Conservation (phyloP, 2,797 vertebrate genomes). For the Myiotriccus ornatus region DNA sequence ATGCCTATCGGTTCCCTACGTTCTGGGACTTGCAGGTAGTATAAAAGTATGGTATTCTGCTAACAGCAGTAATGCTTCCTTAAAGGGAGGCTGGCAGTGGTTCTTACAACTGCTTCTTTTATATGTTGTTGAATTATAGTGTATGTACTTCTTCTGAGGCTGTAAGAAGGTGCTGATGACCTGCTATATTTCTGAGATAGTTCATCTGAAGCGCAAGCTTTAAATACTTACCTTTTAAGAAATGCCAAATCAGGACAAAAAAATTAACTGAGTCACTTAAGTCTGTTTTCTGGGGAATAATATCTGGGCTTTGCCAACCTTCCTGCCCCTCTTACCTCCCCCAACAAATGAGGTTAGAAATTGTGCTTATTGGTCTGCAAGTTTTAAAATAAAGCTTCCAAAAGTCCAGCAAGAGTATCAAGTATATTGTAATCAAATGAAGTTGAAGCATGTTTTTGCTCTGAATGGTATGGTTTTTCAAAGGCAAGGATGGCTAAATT, state of each 20-base stretch:
- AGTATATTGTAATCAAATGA: background rate
- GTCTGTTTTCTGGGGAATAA: background rate
- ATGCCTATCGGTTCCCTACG: fast-evolving
- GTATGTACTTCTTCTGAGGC: background rate
- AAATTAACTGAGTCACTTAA: background rate
- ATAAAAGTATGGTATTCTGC: background rate
- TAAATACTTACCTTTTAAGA: background rate
- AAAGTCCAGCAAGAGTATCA: background rate
- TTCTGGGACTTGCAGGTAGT: background rate
- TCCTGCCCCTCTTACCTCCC: background rate
- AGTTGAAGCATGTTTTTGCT: background rate
- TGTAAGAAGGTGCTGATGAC: background rate
- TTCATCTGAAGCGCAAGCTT: background rate
- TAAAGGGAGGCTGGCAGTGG: background rate
- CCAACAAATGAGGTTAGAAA: background rate
- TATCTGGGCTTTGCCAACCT: background rate
- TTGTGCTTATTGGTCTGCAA: background rate
- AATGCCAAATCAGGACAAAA: background rate
- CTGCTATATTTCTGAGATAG: background rate
- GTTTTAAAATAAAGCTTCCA: background rate
- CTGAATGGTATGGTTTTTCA: background rate
- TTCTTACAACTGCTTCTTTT: background rate
- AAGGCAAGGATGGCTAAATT: background rate
- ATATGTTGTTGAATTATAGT: background rate
- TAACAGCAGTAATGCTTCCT: background rate